Percentiles rank a stretch among this genome's conserved stretches.
Evolutionary conservation across 2,113 vertebrate genomes (phyloP).

Genomic region (Fregata magnificens): DNA sequence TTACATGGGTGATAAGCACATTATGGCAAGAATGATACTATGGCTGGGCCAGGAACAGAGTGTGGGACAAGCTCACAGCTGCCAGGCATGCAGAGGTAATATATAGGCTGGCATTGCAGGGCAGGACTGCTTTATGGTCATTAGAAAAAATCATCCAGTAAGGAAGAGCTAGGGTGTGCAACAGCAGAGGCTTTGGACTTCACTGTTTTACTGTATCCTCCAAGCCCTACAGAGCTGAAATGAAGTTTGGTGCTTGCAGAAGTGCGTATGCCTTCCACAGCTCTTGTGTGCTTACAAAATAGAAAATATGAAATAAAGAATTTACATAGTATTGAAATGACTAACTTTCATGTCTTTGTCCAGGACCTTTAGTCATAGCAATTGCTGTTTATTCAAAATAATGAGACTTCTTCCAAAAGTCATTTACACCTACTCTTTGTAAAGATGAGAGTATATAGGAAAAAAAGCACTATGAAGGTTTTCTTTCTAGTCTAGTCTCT

Average conservation of each 20-base stretch:
- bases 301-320: not conserved
- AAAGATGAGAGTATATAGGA: not conserved
- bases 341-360: not conserved
- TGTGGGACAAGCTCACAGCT: not conserved
- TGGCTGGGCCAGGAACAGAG: not conserved
- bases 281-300: not conserved
- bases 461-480: not conserved
- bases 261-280: not conserved
- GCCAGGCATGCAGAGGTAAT: not conserved
- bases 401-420: not conserved
- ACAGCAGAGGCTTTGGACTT: not conserved
- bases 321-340: not conserved
- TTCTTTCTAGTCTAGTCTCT: not conserved
- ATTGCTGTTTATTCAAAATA: not conserved
- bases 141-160: not conserved
- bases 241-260: not conserved
- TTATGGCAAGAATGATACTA: not conserved
- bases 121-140: not conserved
- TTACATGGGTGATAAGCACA: accelerated
- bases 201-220: not conserved
- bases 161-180: not conserved
- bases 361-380: not conserved
- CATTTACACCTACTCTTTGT: not conserved
- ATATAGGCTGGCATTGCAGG: not conserved
- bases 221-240: not conserved